A percentile compares a stretch with the other conserved stretches of the same genome.
phyloP scores from a whole-genome alignment of 2,113 vertebrate species.

The Excalfactoria chinensis region DNA sequence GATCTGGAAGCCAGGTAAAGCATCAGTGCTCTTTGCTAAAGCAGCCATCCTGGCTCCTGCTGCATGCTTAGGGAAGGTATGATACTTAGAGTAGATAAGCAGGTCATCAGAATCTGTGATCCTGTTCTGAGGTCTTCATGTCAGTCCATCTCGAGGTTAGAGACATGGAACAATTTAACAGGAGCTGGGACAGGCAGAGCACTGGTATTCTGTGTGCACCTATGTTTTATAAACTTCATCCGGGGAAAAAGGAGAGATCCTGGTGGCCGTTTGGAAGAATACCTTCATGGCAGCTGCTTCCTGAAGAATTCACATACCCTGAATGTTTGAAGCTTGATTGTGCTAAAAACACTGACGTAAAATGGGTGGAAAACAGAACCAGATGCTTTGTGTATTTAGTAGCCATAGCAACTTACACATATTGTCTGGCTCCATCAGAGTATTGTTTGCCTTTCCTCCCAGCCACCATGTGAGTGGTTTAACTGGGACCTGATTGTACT shows the following conservation, averaged over 20 bases:
- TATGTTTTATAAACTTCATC: rapidly evolving
- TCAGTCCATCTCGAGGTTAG: background rate
- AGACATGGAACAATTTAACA: background rate
- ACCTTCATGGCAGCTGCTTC: background rate
- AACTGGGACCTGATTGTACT: slow-evolving; percentile 2
- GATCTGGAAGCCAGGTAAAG: slow-evolving; percentile 76
- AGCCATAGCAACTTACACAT: background rate
- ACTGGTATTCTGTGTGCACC: background rate
- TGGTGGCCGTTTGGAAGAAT: background rate
- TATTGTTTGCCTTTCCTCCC: slow-evolving; percentile 45
- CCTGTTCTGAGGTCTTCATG: background rate
- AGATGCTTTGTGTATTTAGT: background rate
- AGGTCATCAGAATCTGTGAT: background rate
- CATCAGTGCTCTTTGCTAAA: background rate
- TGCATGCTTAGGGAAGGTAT: background rate
- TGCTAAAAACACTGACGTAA: background rate
- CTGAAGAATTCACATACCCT: background rate
- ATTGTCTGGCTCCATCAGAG: background rate
- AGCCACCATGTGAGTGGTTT: background rate
- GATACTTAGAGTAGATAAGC: background rate
- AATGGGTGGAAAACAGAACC: background rate
- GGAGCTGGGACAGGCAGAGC: background rate
- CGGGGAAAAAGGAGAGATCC: background rate
- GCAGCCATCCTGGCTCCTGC: background rate
- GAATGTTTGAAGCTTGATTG: background rate